Conservation (phyloP, 2,113 vertebrate genomes). For the Poeciliopsis retropinna region DNA sequence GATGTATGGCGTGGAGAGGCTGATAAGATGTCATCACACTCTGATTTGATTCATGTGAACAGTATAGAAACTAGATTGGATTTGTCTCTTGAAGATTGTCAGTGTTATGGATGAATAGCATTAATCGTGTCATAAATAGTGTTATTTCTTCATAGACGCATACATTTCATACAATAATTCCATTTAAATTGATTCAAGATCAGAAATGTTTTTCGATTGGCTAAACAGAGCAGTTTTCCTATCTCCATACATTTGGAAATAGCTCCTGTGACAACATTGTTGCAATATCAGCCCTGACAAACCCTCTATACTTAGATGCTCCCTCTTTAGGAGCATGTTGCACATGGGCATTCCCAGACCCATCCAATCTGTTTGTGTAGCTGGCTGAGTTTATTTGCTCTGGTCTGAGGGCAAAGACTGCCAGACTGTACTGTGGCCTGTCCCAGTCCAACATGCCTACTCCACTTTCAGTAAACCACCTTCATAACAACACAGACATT, state of each 20-base stretch:
- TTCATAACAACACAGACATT: constrained; percentile 63
- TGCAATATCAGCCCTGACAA: constrained; percentile 55
- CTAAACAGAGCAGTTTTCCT: constrained; percentile 22
- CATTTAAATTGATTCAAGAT: constrained; percentile 12
- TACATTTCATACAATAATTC: background rate
- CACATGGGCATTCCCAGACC: constrained; percentile 54
- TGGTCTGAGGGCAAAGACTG: constrained; percentile 67
- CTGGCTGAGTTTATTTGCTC: constrained; percentile 71
- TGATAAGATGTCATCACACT: constrained; percentile 5
- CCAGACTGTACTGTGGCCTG: constrained; percentile 54
- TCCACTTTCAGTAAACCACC: constrained; percentile 53
- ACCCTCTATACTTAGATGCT: constrained; percentile 54
- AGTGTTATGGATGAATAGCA: background rate
- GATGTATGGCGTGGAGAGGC: background rate
- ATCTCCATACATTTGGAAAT: constrained; percentile 24
- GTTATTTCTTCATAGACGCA: background rate
- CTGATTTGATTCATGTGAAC: background rate
- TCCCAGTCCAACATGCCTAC: constrained; percentile 41
- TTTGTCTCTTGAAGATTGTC: background rate
- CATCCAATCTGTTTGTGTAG: constrained; percentile 67
- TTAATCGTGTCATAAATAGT: background rate
- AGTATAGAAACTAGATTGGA: constrained; percentile 2
- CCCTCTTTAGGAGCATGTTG: constrained; percentile 40
- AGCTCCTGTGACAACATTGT: constrained; percentile 54
- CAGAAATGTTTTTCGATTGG: constrained; percentile 23